Base-by-base conservation (phyloP, 2,888 invertebrate genomes). In the Drosophila longiperda region DNA sequence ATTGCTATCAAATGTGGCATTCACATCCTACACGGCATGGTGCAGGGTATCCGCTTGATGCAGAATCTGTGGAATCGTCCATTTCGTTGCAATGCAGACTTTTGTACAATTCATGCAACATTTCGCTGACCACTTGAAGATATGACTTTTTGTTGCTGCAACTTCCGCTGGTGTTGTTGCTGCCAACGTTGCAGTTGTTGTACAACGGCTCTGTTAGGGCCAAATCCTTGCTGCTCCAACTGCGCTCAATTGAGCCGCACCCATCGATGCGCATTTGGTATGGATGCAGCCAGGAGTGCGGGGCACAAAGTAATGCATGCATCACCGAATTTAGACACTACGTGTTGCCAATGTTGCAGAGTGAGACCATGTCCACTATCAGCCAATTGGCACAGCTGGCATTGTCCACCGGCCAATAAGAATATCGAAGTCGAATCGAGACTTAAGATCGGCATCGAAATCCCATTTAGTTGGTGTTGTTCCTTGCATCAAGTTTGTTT, bases 311-410 rank as follows among this genome's bases (percentile, higher is more conserved):
- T 89, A 98, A 93, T 17, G 98, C 97, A 93, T 98, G 98, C 58
- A 98, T 94, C 52, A 98, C 97, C 92, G 98, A 97, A 93, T 98
- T 98, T 78, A 98, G 94, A 93, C 97, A 98, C 93, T 98, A 98
- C 48, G 98, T 98, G 92, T 98, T 98, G 77, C 98, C 98, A 91
- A 97, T 95, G 93, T 98, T 98, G 81, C 96, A 96, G 55, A 98
- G 94, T 32, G 97, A 96, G 38, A 97, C 97, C 91, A 97, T 96
- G 66, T 95, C 95, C 0, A 72, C 58, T 2, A 80, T 82, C 58
- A 84, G 64, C 1, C 79, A 78, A 58, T 74, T 87, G 20, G 69
- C 68, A 1, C 89, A 72, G 11, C 52, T 33, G 11, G n/a, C 74
- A 79, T 29, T 29, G 29, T 29, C 5, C 29, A 29, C 29, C 29